Evolutionary conservation across 2,113 vertebrate species (phyloP).

Genomic region (Equus przewalskii): DNA sequence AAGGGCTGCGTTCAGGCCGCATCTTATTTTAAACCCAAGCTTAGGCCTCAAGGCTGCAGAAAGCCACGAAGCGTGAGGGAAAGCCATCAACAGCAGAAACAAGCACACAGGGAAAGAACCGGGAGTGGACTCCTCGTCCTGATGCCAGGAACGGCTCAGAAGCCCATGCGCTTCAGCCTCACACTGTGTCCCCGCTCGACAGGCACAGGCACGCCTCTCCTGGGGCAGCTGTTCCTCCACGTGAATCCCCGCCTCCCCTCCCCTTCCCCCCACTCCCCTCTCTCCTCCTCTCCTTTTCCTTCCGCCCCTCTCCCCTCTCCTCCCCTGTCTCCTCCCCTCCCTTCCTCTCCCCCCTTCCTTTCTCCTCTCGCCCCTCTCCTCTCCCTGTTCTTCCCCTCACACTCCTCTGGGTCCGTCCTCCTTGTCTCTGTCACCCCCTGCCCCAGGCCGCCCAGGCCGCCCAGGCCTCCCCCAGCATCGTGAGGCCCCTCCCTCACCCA

Average conservation of each 20-base stretch:
- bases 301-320: not conserved
- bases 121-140: too few species aligned
- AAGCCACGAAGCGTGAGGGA: not conserved
- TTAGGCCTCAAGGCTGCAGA: not conserved
- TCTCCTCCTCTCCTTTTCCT: too few species aligned
- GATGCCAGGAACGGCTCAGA: not conserved
- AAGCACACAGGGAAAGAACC: not conserved
- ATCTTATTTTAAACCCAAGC: not conserved
- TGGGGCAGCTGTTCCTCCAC: not conserved
- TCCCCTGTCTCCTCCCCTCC: not conserved
- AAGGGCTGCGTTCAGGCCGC: not conserved
- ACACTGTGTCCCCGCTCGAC: not conserved
- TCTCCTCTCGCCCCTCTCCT: too few species aligned
- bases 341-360: not conserved
- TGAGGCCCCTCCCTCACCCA: not conserved
- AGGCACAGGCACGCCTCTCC: not conserved
- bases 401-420: not conserved
- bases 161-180: not conserved
- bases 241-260: not conserved
- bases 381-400: not conserved
- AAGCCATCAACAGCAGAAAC: not conserved
- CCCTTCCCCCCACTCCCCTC: fast-evolving
- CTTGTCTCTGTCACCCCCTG: not conserved
- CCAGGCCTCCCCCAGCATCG: not conserved
- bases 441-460: too few species aligned